Base-by-base conservation (phyloP, 2,888 invertebrate species). In the Orthonychiurus folsomi region DNA sequence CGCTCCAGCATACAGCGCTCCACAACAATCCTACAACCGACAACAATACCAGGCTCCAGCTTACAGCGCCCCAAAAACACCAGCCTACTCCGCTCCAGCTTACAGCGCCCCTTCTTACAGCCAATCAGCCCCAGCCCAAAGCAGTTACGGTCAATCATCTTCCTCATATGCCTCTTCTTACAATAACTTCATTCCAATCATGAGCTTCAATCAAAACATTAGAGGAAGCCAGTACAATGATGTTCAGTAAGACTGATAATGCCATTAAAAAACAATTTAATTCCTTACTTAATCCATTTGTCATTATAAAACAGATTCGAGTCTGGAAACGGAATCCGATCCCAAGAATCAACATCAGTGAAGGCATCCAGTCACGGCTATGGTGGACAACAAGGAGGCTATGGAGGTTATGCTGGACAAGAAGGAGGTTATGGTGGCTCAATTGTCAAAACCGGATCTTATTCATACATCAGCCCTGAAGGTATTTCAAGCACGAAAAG, bases 111-210 rank as follows among this genome's bases (percentile, higher is more conserved):
- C 52, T n/a, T 12, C 52, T n/a, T 52, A 52, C n/a, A 9, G 3
- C 3, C 24, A 20, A 20, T 52, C 52, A 9, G 5, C 52, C 9
- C 52, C 52, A 20, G 20, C 52, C 9, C 24, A 52, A 9, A 21
- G 21, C 21, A 21, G 21, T n/a, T 52, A 52, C 52, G 20, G 21
- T 37, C 5, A 9, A 52, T 52, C 52, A 5, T 52, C 20, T 12
- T 20, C 21, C 27, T 9, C 23, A 20, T 61, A 65, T 52, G 59
- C 28, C 60, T 59, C 26, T 57, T 57, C n/a, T 25, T 58, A 61
- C 57, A 63, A 55, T 23, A 53, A 59, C 20, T 55, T 63, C 9
- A 58, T 62, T 52, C 61, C 63, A 12, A 65, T 65, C 57, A 61
- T 61, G n/a, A 65, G 58, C 54, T 63, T 57, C 25, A 63, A 28